Evolutionary conservation across 2,888 invertebrate genomes (phyloP).

Genomic region (Linnaemya tessellans): DNA sequence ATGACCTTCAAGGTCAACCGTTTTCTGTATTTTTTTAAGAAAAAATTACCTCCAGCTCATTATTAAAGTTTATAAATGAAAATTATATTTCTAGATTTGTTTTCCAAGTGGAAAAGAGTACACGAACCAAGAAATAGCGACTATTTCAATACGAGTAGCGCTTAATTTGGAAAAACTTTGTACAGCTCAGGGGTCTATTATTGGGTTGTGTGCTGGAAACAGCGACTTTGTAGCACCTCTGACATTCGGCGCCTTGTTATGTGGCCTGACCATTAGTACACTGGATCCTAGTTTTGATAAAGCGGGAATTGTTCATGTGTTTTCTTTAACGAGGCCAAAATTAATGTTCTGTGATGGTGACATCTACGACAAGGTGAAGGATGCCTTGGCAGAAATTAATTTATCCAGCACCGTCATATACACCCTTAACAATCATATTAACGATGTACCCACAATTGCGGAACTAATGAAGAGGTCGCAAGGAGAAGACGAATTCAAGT

Average conservation of each 20-base stretch:
- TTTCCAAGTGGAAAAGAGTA: constrained; percentile 61
- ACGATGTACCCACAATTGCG: constrained; percentile 59
- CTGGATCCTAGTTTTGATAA: constrained; percentile 71
- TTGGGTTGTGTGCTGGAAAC: constrained; percentile 73
- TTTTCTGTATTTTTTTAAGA: too few relatives aligned
- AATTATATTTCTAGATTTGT: constrained; percentile 54
- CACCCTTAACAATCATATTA: constrained; percentile 73
- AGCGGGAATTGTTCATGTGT: constrained; percentile 75
- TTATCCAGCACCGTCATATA: constrained; percentile 67
- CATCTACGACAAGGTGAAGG: constrained; percentile 68
- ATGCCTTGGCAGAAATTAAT: constrained; percentile 68
- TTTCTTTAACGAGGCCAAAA: constrained; percentile 75
- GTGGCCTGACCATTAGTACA: constrained; percentile 71
- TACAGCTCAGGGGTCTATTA: constrained; percentile 67
- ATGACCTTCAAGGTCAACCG: too few relatives aligned
- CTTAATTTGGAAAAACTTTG: constrained; percentile 56
- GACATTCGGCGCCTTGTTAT: constrained; percentile 70
- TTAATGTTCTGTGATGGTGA: constrained; percentile 76
- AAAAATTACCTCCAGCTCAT: too few relatives aligned
- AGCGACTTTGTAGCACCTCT: constrained; percentile 73
- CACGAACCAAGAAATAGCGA: constrained; percentile 58
- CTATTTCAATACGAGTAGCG: constrained; percentile 59
- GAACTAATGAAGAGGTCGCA: constrained; percentile 47
- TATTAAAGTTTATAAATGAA: too few relatives aligned
- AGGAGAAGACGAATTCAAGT: constrained; percentile 42